phyloP scores from a whole-genome alignment of 2,888 invertebrate species.

The Drosophila dives region DNA sequence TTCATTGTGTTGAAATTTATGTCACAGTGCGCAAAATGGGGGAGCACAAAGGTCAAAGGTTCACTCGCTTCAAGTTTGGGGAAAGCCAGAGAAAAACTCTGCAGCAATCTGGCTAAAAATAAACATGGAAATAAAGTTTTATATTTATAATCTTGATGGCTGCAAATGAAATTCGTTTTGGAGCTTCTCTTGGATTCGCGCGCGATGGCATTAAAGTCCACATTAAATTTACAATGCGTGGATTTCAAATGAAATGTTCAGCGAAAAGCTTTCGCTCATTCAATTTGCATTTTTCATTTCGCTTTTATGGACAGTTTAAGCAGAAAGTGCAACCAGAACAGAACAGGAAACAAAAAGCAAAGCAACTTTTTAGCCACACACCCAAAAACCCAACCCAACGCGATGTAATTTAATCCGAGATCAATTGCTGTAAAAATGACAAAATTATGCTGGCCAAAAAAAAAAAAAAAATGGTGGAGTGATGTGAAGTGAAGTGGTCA shows the following conservation, averaged over 20 bases:
- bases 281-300: constrained; percentile 75
- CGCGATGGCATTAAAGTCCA: constrained; percentile 46
- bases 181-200: neutral
- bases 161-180: constrained; percentile 38
- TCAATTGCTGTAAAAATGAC: constrained; percentile 79
- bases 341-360: constrained; percentile 20
- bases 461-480: constrained; percentile 11
- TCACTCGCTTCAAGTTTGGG: constrained; percentile 25
- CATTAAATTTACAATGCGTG: constrained; percentile 35
- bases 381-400: constrained; percentile 9
- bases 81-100: constrained; percentile 50
- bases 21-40: constrained; percentile 1
- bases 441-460: constrained; percentile 66
- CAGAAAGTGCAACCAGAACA: constrained; percentile 46
- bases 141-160: constrained; percentile 62
- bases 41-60: neutral
- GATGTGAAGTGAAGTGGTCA: constrained; percentile 10
- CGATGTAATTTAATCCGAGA: constrained; percentile 74
- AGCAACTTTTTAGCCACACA: constrained; percentile 34
- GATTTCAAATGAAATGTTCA: neutral
- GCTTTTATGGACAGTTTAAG: constrained; percentile 63
- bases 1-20: constrained; percentile 52
- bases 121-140: constrained; percentile 67
- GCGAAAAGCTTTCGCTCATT: constrained; percentile 40
- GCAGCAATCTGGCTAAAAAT: constrained; percentile 60